Percentiles rank a stretch among this genome's conserved stretches.
Evolutionary conservation across 2,888 invertebrate species (phyloP).

Genomic region (Metellina segmentata): DNA sequence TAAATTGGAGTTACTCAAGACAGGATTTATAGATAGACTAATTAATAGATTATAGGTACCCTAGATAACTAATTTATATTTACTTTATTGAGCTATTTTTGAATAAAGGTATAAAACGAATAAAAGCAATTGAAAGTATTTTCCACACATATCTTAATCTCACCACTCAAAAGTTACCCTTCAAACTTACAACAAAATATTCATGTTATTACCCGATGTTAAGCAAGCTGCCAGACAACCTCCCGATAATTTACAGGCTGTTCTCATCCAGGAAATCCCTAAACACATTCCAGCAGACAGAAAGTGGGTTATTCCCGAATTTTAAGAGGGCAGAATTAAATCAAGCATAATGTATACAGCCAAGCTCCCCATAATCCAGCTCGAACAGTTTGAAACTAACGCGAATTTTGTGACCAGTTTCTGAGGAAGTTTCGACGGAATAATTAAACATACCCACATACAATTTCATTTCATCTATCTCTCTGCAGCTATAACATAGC

Average conservation of each 20-base stretch:
- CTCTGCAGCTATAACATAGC: background rate
- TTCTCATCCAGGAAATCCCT: background rate
- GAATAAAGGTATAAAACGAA: no score
- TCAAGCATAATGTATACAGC: slow-evolving; percentile 31
- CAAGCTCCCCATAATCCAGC: background rate
- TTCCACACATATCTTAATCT: no score
- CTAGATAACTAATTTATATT: no score
- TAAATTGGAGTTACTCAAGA: no score
- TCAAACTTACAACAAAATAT: background rate
- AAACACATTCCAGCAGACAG: background rate
- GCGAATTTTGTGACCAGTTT: background rate
- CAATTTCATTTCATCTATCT: slow-evolving; percentile 1
- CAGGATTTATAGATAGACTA: no score
- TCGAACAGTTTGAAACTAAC: background rate
- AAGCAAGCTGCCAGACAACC: slow-evolving; percentile 8
- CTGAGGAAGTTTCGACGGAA: slow-evolving; percentile 8
- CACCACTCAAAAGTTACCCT: no score
- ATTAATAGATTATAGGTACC: no score
- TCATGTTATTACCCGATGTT: background rate
- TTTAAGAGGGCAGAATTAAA: slow-evolving; percentile 44
- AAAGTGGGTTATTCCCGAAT: slow-evolving; percentile 19
- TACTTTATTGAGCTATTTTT: no score
- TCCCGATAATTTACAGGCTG: slow-evolving; percentile 16
- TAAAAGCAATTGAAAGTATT: no score
- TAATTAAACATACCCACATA: slow-evolving; percentile 29